A percentile compares a stretch with the other conserved stretches of the same genome.
These are phyloP conservation scores for Sinocyclocheilus anophthalmus DNA, from an alignment of 2,113 vertebrate species.

Conservation along the genomic window DNA sequence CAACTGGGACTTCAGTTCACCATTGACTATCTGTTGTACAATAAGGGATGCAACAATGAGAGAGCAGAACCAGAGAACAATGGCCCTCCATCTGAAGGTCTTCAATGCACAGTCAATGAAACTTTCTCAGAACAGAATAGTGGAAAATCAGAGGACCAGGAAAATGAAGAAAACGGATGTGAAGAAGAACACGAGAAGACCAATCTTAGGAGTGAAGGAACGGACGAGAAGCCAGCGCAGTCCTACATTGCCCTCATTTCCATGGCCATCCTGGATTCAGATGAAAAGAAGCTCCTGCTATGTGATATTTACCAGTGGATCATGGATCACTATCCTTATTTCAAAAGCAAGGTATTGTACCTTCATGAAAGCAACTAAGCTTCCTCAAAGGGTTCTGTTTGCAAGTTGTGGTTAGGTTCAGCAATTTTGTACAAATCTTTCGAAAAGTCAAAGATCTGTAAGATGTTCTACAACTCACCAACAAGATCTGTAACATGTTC, in stretches of 20 bases:
- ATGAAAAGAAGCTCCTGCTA: slow-evolving; percentile 81
- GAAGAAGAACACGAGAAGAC: slow-evolving; percentile 36
- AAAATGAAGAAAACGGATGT: slow-evolving; percentile 31
- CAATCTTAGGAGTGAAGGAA: slow-evolving; percentile 45
- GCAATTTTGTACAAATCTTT: background rate
- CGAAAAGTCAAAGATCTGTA: background rate
- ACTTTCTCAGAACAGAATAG: slow-evolving; percentile 54
- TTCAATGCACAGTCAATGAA: slow-evolving; percentile 48
- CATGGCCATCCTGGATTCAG: slow-evolving; percentile 81
- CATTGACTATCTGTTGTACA: slow-evolving; percentile 79
- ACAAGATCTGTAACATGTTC: background rate
- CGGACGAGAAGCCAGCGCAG: slow-evolving; percentile 76
- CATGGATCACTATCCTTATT: slow-evolving; percentile 85
- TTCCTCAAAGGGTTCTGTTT: background rate
- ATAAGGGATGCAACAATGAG: slow-evolving; percentile 66
- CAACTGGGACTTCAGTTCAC: slow-evolving; percentile 76
- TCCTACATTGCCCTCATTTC: slow-evolving; percentile 86
- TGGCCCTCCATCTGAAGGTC: slow-evolving; percentile 46
- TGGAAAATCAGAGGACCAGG: slow-evolving; percentile 33
- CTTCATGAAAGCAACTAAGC: background rate
- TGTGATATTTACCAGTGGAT: slow-evolving; percentile 90
- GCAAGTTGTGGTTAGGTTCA: background rate
- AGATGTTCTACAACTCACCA: background rate
- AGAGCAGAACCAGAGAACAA: slow-evolving; percentile 60
- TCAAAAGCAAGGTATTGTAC: slow-evolving; percentile 81